Evolutionary conservation across 2,888 invertebrate genomes (phyloP), one percentile per base, ranked within the genome.

Genomic region (Drosophila mimica): DNA sequence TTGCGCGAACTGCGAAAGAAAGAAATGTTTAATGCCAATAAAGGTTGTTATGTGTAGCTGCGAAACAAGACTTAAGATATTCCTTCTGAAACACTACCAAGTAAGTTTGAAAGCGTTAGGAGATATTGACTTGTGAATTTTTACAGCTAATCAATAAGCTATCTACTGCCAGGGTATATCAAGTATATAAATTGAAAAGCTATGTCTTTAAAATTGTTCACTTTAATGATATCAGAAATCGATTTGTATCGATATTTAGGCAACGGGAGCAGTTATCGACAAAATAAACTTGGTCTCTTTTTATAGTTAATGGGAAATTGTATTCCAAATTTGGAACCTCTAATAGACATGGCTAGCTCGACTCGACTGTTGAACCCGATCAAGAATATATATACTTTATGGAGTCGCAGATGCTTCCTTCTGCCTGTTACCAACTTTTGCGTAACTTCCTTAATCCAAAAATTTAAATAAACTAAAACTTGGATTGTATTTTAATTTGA

Each of bases 1-100:
- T 89, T 78, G 89, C 91, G 79, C 93, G 93, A 82, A 84, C 93
- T 93, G 69, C n/a, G 68, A 63, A 2, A 34, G 6, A 6, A 1
- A 11, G 31, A 0, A n/a, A n/a, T 28, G 7, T 17, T 8, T 0
- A 31, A 40, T 33, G 9, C 20, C 4, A 28, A 60, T 54, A 28
- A 6, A 40, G 9, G 4, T 9, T 40, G 8, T n/a, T 40, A 40
- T 4, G 4, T 25, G 25, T 25, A 25, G 1, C 25, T 25, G 25
- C 1, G 34, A 1, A 13, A 9, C 34, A 30, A 30, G 30, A 30
- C 30, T 30, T 30, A 30, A 30, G 30, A 30, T 30, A 5, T 30
- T 0, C 11, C 15, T 36, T 15, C 3, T 36, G 15, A 6, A 7
- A 36, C 3, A 0, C 36, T 15, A 15, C 6, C 15, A 15, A 6